Base-by-base conservation (phyloP, 2,113 vertebrate genomes). In the Pungitius pungitius region DNA sequence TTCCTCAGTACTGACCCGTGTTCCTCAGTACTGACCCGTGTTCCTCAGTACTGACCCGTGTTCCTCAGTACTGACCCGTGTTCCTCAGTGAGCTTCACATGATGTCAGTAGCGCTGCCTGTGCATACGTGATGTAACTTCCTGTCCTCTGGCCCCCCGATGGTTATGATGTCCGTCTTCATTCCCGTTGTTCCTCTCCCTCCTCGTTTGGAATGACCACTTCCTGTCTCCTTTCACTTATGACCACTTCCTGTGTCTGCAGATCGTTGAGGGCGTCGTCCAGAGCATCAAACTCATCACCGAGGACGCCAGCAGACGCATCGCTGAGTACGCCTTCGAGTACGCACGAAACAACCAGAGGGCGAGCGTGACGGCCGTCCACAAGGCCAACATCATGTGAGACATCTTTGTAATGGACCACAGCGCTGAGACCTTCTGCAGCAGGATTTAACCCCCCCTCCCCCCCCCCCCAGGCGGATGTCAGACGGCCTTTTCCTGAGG, bases 281-380 rank as follows among this genome's bases (percentile, higher is more conserved):
- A 98, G 80, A 99, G 97, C 60, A 99, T 99, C 84, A 99, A 99
- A 66, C 95, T 99, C 66, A 99, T 99, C 91, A 99, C 97, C 0
- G 97, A 98, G 78, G 84, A 88, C 0, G 97, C 97, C 0, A 99
- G 97, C 93, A 93, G 91, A 47, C 96, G 97, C 47, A 98, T 98
- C 3, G 97, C 97, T 0, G 95, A 98, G 75, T 98, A 98, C 67
- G 96, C 97, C 56, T 99, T 99, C 18, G 96, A 97, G n/a, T 99
- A 98, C 10, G 96, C 96, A 24, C 90, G 96, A 20, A 98, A 95
- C 88, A 98, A 98, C 71, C 94, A 96, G 56, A 95, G 97, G 60
- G 94, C 68, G 87, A 96, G 96, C 0, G 97, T 99, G 69, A 97
- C 96, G 0, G 97, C 97, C 0, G 97, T 99, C 70, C 97, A 98